Percentiles rank a stretch among this genome's conserved stretches.
Evolutionary conservation across 2,113 vertebrate species (phyloP).

Genomic region (Bujurquina vittata): DNA sequence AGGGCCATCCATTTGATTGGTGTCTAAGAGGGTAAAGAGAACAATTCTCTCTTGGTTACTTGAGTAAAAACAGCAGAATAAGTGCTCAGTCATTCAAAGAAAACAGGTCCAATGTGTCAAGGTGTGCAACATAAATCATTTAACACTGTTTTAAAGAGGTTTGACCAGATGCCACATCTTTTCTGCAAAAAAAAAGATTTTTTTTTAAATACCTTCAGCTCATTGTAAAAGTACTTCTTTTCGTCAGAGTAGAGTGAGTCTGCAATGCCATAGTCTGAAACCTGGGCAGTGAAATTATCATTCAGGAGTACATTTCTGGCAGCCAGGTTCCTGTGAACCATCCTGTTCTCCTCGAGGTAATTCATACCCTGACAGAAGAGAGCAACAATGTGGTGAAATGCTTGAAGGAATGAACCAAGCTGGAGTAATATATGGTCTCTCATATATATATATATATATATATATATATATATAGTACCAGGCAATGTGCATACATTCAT

Average conservation of each 20-base stretch:
- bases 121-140: background rate
- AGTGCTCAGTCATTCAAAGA: background rate
- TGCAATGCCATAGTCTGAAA: constrained; percentile 92
- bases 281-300: constrained; percentile 89
- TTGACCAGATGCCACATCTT: background rate
- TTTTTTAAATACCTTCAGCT: constrained; percentile 88
- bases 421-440: background rate
- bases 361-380: constrained; percentile 88
- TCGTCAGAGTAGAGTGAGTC: constrained; percentile 92
- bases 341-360: constrained; percentile 92
- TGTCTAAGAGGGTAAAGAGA: constrained; percentile 74
- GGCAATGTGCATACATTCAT: too few relatives aligned
- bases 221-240: constrained; percentile 91
- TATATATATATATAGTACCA: too few relatives aligned
- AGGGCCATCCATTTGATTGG: constrained; percentile 96
- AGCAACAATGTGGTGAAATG: background rate
- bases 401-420: background rate
- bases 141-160: background rate
- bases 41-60: background rate
- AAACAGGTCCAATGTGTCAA: background rate
- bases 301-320: constrained; percentile 85
- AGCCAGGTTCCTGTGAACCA: constrained; percentile 93
- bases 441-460: too few relatives aligned
- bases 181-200: constrained; percentile 43
- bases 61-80: background rate